Evolutionary conservation across 2,113 vertebrate species (phyloP), one percentile per base, ranked within the genome.

Genomic region (Cryptotis parvus): DNA sequence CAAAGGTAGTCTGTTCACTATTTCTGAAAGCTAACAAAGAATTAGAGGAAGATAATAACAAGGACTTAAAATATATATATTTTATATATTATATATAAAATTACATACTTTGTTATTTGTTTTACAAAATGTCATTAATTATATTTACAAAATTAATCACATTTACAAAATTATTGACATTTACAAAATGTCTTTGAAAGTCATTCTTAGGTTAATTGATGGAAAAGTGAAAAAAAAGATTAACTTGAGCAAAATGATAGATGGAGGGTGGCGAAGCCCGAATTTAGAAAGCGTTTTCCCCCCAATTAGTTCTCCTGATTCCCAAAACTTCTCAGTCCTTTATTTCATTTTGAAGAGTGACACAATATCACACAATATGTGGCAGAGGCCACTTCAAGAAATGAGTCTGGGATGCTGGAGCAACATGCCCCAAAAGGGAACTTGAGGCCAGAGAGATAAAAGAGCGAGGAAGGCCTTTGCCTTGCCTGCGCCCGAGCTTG

Each of bases 271-370:
- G 2, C 49, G 27, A 83, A 9, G 80, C 35, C 35, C 9, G 26
- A 35, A 26, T 6, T 77, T 31, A 63, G 14, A 39, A 84, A 89
- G 9, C n/a, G n/a, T 3, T 85, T 55, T 84, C 35, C 16, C 3
- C 3, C 39, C 18, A 31, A 73, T 89, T 81, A 39, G 78, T 65
- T 83, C 6, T 83, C 18, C 37, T 89, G 5, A 31, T 63, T 49
- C 63, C 0, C 33, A 61, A 11, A 78, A 65, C 4, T 74, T 93
- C 27, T 75, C 35, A 94, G 3, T 24, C 75, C 12, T 22, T 87
- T 26, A 58, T 75, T 89, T 89, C 52, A 73, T 61, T 92, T 81
- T 87, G 84, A 35, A 92, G n/a, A 79, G 9, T 52, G 31, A 89
- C 78, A 49, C 43, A 58, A 66, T 39, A 84, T 15, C 26, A 68